These are phyloP conservation scores for Tiliacea citrago DNA, from an alignment of 2,888 invertebrate genomes.

Conservation along the genomic window DNA sequence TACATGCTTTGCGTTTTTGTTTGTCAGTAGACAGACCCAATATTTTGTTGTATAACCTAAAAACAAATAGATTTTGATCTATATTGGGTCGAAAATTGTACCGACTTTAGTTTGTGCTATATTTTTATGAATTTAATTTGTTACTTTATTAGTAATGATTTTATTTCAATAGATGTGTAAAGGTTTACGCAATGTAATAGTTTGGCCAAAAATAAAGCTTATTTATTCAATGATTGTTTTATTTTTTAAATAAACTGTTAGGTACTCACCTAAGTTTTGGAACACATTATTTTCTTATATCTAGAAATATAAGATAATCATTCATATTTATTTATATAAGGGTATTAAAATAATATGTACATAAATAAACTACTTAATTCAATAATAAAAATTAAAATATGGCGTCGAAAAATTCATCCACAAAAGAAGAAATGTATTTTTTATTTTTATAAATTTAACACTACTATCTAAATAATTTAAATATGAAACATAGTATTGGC, in stretches of 20 bases:
- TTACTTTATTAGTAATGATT: conserved; percentile 70
- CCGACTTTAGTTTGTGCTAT: conserved; percentile 57
- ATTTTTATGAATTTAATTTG: conserved; percentile 67
- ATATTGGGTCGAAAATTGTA: conserved; percentile 45
- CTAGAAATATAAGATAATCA: no score
- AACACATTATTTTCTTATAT: background rate
- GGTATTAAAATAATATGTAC: no score
- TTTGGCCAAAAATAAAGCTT: conserved; percentile 91
- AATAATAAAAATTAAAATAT: no score
- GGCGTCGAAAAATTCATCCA: no score
- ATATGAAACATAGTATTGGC: background rate
- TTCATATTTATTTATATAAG: no score
- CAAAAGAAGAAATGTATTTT: no score
- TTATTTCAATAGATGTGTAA: conserved; percentile 80
- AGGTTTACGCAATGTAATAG: conserved; percentile 87
- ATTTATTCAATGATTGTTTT: conserved; percentile 84
- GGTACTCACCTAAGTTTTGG: no score
- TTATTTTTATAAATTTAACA: background rate
- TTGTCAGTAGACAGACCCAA: conserved; percentile 50
- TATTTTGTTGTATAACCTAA: conserved; percentile 26
- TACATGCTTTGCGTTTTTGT: conserved; percentile 59
- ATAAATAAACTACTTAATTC: no score
- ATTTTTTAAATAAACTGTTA: conserved; percentile 47
- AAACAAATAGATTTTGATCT: conserved; percentile 5
- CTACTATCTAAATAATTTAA: background rate